phyloP scores from a whole-genome alignment of 2,797 vertebrate genomes.

The Malurus splendens region DNA sequence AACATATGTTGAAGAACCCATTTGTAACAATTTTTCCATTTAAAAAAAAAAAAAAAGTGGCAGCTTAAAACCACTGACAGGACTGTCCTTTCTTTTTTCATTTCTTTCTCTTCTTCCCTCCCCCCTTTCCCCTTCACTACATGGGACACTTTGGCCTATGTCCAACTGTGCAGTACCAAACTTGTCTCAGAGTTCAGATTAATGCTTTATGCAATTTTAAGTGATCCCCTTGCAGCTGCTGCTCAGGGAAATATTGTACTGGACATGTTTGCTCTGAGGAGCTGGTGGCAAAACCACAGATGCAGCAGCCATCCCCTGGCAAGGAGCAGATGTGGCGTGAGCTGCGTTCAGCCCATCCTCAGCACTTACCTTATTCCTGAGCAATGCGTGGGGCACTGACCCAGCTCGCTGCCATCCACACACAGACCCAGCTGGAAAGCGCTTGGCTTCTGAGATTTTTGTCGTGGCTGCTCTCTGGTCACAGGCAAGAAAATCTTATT shows the following conservation, averaged over 20 bases:
- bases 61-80: slow-evolving; percentile 75
- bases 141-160: slow-evolving; percentile 28
- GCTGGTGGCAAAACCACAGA: slow-evolving; percentile 9
- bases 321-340: not conserved
- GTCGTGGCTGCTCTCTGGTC: not conserved
- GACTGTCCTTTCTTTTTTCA: slow-evolving; percentile 62
- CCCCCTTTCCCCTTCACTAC: slow-evolving; percentile 5
- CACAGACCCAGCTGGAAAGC: not conserved
- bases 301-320: not conserved
- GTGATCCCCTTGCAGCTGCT: slow-evolving; percentile 32
- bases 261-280: not conserved
- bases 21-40: slow-evolving; percentile 79
- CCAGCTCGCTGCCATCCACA: not conserved
- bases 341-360: not conserved
- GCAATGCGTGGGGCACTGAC: slow-evolving; percentile 1
- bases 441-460: not conserved
- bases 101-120: slow-evolving; percentile 26
- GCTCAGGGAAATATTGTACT: not conserved
- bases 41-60: slow-evolving; percentile 65
- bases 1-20: slow-evolving; percentile 79
- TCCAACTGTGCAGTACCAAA: slow-evolving; percentile 42
- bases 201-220: slow-evolving; percentile 53
- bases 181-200: slow-evolving; percentile 56
- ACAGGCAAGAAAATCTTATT: not conserved
- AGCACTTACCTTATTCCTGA: not conserved